These are phyloP conservation scores for Thereva unica DNA, from an alignment of 2,888 invertebrate genomes.

Conservation along the genomic window DNA sequence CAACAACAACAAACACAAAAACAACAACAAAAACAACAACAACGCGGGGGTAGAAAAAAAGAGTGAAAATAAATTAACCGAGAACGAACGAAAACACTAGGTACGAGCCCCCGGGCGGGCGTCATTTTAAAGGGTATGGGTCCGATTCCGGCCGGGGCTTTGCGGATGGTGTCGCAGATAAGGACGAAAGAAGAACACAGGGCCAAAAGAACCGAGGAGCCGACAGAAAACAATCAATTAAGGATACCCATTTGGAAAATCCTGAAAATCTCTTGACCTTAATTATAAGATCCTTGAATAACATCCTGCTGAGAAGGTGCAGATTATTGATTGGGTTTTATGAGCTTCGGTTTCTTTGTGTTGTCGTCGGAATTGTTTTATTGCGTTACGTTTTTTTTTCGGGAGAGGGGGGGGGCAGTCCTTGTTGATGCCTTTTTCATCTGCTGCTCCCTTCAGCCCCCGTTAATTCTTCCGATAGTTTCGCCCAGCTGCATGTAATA, in stretches of 20 bases:
- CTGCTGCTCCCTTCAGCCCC: not conserved
- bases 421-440: not conserved
- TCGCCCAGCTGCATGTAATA: too few relatives aligned
- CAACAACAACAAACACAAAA: too few relatives aligned
- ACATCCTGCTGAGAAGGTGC: slow-evolving; percentile 7
- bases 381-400: not conserved
- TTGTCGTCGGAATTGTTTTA: not conserved
- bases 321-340: slow-evolving; percentile 22
- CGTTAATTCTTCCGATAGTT: not conserved
- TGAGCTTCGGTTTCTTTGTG: not conserved
- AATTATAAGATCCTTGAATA: slow-evolving; percentile 29
- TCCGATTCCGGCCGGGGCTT: too few relatives aligned
- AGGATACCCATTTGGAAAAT: slow-evolving; percentile 31
- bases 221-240: slow-evolving; percentile 21
- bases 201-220: slow-evolving; percentile 7
- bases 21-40: too few relatives aligned
- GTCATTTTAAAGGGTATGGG: too few relatives aligned
- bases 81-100: slow-evolving; percentile 16
- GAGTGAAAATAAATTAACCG: slow-evolving; percentile 29
- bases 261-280: slow-evolving; percentile 32
- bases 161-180: slow-evolving; percentile 6
- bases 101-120: not conserved
- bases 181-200: slow-evolving; percentile 2
- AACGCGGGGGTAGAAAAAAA: not conserved
- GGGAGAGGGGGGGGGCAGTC: not conserved